phyloP scores from a whole-genome alignment of 2,888 invertebrate genomes.

The Drosophila dives region DNA sequence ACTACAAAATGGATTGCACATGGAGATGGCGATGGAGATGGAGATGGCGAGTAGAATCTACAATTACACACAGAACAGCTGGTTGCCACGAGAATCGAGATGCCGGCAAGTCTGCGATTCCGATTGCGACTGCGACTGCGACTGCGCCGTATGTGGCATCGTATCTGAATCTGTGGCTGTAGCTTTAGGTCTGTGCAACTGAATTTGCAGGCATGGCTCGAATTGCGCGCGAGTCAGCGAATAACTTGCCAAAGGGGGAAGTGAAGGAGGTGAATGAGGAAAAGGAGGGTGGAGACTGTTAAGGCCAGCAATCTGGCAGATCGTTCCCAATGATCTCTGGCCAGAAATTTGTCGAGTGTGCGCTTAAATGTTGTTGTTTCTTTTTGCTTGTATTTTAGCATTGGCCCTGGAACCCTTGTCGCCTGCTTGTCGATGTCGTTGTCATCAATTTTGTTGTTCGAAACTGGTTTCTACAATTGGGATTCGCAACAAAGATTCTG shows the following conservation, averaged over 20 bases:
- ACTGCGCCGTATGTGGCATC: slow-evolving; percentile 60
- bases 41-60: slow-evolving; percentile 51
- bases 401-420: slow-evolving; percentile 42
- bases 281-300: slow-evolving; percentile 29
- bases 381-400: slow-evolving; percentile 29
- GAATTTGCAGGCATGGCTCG: slow-evolving; percentile 35
- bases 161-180: slow-evolving; percentile 2
- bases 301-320: slow-evolving; percentile 30
- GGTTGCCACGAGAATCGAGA: slow-evolving; percentile 29
- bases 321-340: slow-evolving; percentile 59
- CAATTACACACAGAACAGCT: slow-evolving; percentile 71
- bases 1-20: slow-evolving; percentile 32
- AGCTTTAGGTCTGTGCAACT: slow-evolving; percentile 29
- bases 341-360: slow-evolving; percentile 79
- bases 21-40: slow-evolving; percentile 40
- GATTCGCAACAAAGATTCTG: slow-evolving; percentile 73
- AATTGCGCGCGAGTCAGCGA: slow-evolving; percentile 70
- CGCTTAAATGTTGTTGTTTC: slow-evolving; percentile 71
- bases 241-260: slow-evolving; percentile 45
- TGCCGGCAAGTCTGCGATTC: slow-evolving; percentile 50
- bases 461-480: slow-evolving; percentile 53
- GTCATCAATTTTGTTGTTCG: slow-evolving; percentile 62
- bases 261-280: not conserved
- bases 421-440: slow-evolving; percentile 48
- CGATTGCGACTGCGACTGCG: slow-evolving; percentile 24